Percentiles rank a stretch among this genome's conserved stretches.
phyloP scores from a whole-genome alignment of 2,797 vertebrate species.

The Coccyzus lansbergi region DNA sequence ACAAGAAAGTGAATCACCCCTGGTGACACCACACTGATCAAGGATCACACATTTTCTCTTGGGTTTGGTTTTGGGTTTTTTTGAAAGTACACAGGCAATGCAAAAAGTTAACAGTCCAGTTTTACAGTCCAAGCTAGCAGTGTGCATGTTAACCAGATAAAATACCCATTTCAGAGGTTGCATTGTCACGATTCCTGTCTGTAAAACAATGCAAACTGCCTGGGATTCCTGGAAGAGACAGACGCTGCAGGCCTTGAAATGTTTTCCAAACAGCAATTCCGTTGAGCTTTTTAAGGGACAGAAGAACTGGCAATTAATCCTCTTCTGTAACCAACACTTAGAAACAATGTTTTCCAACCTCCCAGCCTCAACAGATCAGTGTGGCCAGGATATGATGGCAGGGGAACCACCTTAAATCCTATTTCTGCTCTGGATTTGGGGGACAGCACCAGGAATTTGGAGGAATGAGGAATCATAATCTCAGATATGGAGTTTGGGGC shows the following conservation, averaged over 20 bases:
- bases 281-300: not conserved
- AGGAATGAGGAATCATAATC: not conserved
- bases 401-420: not conserved
- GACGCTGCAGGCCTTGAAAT: not conserved
- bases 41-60: fast-evolving
- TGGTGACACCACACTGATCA: not conserved
- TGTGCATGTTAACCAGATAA: not conserved
- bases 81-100: not conserved
- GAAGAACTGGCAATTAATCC: not conserved
- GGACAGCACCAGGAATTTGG: not conserved
- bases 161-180: not conserved
- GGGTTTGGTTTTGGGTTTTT: not conserved
- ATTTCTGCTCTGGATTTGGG: not conserved
- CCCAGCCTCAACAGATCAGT: not conserved
- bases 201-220: not conserved
- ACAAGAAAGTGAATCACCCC: not conserved
- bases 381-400: not conserved
- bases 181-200: not conserved
- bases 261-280: not conserved
- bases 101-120: not conserved
- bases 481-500: not conserved
- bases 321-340: not conserved
- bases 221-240: not conserved
- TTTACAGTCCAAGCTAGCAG: not conserved
- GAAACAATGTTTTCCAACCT: not conserved